Evolutionary conservation across 2,113 vertebrate species (phyloP).

Genomic region (Regulus satrapa): DNA sequence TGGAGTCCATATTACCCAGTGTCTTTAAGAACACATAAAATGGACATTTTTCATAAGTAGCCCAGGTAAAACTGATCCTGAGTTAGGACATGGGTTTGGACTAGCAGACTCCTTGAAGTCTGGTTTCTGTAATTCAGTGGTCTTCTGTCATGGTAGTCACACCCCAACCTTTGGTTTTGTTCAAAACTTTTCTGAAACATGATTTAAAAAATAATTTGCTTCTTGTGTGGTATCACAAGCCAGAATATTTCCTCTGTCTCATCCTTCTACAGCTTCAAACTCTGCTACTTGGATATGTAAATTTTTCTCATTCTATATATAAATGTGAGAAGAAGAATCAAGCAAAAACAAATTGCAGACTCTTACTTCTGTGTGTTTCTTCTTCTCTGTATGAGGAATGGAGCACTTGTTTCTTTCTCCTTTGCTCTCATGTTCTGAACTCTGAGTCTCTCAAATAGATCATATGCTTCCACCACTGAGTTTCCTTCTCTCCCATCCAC

Average conservation of each 20-base stretch:
- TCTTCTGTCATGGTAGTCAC: background rate
- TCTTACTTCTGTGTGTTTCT: background rate
- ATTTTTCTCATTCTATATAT: background rate
- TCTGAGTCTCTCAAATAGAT: background rate
- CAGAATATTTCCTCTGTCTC: background rate
- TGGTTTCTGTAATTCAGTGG: background rate
- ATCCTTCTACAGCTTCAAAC: background rate
- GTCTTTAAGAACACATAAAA: accelerated
- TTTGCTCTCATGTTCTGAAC: background rate
- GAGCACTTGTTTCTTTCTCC: background rate
- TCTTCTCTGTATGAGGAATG: background rate
- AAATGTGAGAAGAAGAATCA: background rate
- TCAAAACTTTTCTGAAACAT: background rate
- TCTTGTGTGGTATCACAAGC: background rate
- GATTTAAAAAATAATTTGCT: background rate
- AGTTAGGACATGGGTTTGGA: background rate
- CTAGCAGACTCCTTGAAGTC: background rate
- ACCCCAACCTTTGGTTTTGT: background rate
- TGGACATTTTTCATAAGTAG: background rate
- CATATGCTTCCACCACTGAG: background rate
- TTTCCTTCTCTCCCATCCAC: background rate
- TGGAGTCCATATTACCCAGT: background rate
- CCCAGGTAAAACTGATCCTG: background rate
- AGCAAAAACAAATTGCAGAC: background rate
- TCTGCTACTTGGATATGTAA: background rate